phyloP scores from a whole-genome alignment of 92 coral and sea anemone species.

The Hydrozoanthus gracilis region DNA sequence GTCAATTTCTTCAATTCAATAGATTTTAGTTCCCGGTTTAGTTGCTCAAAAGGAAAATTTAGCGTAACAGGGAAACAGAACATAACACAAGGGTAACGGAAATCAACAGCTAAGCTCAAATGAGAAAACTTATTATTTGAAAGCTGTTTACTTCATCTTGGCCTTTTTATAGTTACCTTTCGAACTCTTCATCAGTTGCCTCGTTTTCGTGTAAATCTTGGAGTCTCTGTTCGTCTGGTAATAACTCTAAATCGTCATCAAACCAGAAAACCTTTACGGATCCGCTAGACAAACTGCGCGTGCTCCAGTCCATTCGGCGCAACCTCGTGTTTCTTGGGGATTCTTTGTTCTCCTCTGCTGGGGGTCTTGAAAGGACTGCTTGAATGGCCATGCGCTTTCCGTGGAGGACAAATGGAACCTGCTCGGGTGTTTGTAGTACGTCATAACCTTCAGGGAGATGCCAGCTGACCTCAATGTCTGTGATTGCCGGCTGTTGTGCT shows the following conservation, averaged over 20 bases:
- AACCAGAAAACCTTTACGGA: conserved; percentile 98
- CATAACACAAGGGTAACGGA: too few relatives aligned
- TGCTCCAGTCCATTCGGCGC: conserved; percentile 77
- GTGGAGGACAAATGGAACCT: conserved; percentile 70
- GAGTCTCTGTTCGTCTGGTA: conserved; percentile 82
- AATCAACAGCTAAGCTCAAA: too few relatives aligned
- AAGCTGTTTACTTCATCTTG: background rate
- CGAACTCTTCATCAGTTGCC: conserved; percentile 42
- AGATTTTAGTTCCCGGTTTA: too few relatives aligned
- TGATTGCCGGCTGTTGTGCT: conserved; percentile 86
- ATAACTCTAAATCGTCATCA: conserved; percentile 90
- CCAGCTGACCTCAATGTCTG: conserved; percentile 95
- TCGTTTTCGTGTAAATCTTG: conserved; percentile 59
- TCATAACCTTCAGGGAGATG: conserved; percentile 92
- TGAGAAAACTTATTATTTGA: background rate
- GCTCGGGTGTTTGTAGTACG: conserved; percentile 79
- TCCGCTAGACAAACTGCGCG: conserved; percentile 76
- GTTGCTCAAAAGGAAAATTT: too few relatives aligned
- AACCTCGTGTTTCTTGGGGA: conserved; percentile 71
- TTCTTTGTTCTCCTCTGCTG: conserved; percentile 68
- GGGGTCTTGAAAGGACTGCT: conserved; percentile 84
- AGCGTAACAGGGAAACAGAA: too few relatives aligned
- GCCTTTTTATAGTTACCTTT: conserved; percentile 33
- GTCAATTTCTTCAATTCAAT: too few relatives aligned
- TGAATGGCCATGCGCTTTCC: conserved; percentile 82